These are phyloP conservation scores for Limonius californicus DNA, from an alignment of 1,140 invertebrate species.

Conservation along the genomic window DNA sequence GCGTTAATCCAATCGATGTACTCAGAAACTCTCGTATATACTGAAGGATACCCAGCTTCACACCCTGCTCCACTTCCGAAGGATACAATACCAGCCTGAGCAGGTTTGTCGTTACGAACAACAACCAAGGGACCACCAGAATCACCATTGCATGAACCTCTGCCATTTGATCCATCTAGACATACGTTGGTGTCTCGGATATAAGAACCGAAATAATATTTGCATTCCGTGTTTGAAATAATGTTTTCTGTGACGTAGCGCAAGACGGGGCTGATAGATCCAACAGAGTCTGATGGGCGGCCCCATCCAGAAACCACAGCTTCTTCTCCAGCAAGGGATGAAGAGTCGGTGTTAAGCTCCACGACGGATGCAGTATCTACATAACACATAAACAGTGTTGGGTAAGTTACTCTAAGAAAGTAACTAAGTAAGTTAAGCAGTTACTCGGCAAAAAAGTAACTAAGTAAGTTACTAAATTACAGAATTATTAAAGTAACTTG, in stretches of 20 bases:
- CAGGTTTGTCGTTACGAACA: not conserved
- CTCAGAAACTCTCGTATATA: not conserved
- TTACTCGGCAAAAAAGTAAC: too few relatives aligned
- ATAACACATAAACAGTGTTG: too few relatives aligned
- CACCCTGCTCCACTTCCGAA: not conserved
- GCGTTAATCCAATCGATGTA: not conserved
- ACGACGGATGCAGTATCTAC: too few relatives aligned
- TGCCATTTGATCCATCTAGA: not conserved
- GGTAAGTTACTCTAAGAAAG: too few relatives aligned
- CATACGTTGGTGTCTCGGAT: not conserved
- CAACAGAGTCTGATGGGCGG: conserved; percentile 6
- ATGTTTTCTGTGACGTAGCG: not conserved
- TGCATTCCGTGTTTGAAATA: not conserved
- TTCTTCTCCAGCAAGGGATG: not conserved
- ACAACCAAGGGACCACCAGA: not conserved
- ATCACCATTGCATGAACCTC: not conserved
- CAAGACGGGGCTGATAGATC: not conserved
- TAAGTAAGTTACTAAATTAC: too few relatives aligned
- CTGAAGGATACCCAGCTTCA: not conserved
- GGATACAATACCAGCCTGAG: not conserved
- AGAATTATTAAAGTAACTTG: too few relatives aligned
- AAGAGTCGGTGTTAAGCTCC: too few relatives aligned
- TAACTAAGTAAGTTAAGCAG: too few relatives aligned
- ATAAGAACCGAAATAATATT: not conserved
- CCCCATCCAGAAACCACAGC: conserved; percentile 19